These are phyloP conservation scores for Anolis sagrei DNA, from an alignment of 2,113 vertebrate species.

Conservation along the genomic window DNA sequence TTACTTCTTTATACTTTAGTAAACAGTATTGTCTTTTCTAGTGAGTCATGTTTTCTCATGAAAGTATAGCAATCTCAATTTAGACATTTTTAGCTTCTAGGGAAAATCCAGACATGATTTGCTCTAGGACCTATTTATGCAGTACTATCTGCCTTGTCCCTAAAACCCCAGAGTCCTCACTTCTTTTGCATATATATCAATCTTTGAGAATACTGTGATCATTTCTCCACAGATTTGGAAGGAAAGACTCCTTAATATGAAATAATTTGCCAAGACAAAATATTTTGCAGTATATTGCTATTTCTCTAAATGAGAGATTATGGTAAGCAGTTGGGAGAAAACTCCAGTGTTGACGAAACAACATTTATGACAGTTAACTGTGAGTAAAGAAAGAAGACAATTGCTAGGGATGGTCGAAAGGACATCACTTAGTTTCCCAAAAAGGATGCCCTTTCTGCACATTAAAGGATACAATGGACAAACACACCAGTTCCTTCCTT, in stretches of 20 bases:
- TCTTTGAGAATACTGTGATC: not conserved
- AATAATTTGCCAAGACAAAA: not conserved
- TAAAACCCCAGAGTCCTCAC: not conserved
- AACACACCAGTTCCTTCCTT: not conserved
- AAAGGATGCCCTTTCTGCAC: too few relatives aligned
- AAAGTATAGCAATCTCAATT: too few relatives aligned
- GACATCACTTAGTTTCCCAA: not conserved
- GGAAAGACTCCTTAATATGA: not conserved
- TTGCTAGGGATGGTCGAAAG: not conserved
- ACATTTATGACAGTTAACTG: not conserved
- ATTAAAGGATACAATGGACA: not conserved
- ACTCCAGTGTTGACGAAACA: not conserved
- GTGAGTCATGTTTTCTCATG: too few relatives aligned
- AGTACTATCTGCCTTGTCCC: not conserved
- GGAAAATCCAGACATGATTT: too few relatives aligned
- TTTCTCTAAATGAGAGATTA: not conserved
- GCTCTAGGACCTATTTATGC: too few relatives aligned
- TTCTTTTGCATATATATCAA: not conserved
- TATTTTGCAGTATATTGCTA: not conserved
- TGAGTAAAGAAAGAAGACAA: not conserved
- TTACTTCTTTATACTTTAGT: too few relatives aligned
- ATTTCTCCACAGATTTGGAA: not conserved
- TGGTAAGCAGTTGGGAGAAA: not conserved
- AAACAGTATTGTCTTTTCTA: too few relatives aligned
- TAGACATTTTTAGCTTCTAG: too few relatives aligned